A percentile compares a stretch with the other conserved stretches of the same genome.
Evolutionary conservation across 2,113 vertebrate genomes (phyloP).

Genomic region (Trematomus loennbergii): DNA sequence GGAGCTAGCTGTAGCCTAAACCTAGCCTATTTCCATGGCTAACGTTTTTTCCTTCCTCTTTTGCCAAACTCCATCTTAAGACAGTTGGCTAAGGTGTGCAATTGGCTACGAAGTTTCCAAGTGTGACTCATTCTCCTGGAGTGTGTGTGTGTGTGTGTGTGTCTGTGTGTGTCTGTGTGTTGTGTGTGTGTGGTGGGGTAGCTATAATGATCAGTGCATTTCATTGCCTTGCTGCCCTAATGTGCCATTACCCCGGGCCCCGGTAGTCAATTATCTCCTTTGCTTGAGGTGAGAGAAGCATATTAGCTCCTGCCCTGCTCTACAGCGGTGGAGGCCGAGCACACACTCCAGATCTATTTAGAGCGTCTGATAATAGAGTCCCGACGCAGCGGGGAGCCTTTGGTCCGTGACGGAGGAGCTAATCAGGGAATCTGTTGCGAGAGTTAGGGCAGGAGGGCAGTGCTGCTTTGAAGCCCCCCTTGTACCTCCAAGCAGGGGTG

Average conservation of each 20-base stretch:
- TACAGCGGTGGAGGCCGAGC: slow-evolving; percentile 60
- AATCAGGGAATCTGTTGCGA: slow-evolving; percentile 70
- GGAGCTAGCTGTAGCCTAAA: slow-evolving; percentile 49
- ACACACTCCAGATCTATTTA: slow-evolving; percentile 72
- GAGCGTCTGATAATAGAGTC: slow-evolving; percentile 75
- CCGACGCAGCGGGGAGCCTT: slow-evolving; percentile 59
- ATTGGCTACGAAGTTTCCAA: slow-evolving; percentile 69
- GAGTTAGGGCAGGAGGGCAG: slow-evolving; percentile 45
- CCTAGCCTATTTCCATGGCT: slow-evolving; percentile 66
- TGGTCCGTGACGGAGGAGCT: slow-evolving; percentile 71
- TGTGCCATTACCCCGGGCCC: slow-evolving; percentile 73
- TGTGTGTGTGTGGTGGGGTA: slow-evolving; percentile 42
- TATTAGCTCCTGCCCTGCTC: slow-evolving; percentile 77
- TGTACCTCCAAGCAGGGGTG: slow-evolving; percentile 8
- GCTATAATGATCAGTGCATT: slow-evolving; percentile 77
- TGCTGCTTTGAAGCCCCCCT: slow-evolving; percentile 35
- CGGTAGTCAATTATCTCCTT: slow-evolving; percentile 73
- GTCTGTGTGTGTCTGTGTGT: slow-evolving; percentile 41
- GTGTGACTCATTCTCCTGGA: slow-evolving; percentile 78
- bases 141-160: slow-evolving; percentile 49
- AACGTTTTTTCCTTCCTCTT: slow-evolving; percentile 59
- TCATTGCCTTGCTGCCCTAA: slow-evolving; percentile 75
- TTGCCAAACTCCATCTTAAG: slow-evolving; percentile 61
- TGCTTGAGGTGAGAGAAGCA: slow-evolving; percentile 77
- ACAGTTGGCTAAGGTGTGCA: slow-evolving; percentile 73